Evolutionary conservation across 2,888 invertebrate species (phyloP).

Genomic region (Apoderus coryli): DNA sequence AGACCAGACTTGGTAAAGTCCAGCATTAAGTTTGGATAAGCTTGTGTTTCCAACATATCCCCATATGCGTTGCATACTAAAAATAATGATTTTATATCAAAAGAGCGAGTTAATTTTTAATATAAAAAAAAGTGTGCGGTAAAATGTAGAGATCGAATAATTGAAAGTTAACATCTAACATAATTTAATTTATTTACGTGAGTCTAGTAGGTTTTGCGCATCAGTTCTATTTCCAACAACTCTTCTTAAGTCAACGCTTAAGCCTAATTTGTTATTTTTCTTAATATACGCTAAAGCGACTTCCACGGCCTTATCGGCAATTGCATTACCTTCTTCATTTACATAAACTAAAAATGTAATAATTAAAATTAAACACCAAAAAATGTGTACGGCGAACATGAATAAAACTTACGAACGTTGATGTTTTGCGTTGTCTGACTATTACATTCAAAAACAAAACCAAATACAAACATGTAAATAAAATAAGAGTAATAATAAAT

Average conservation of each 20-base stretch:
- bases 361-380: too few relatives aligned
- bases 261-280: constrained; percentile 50
- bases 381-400: constrained; percentile 3
- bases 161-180: not conserved
- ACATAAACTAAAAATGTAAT: constrained; percentile 43
- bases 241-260: constrained; percentile 45
- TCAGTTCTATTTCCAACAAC: constrained; percentile 59
- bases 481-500: too few relatives aligned
- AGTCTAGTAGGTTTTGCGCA: constrained; percentile 52
- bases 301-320: constrained; percentile 55
- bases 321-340: constrained; percentile 58
- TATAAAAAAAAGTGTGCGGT: constrained; percentile 4
- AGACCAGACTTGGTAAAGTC: constrained; percentile 72
- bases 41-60: constrained; percentile 45
- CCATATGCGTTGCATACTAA: constrained; percentile 61
- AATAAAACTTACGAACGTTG: constrained; percentile 49
- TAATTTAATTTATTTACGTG: constrained; percentile 49
- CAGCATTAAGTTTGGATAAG: constrained; percentile 62
- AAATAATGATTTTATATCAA: constrained; percentile 25
- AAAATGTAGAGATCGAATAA: constrained; percentile 1
- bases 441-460: too few relatives aligned
- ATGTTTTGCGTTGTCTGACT: constrained; percentile 62
- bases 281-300: constrained; percentile 56
- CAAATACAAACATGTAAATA: too few relatives aligned
- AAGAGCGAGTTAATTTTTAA: constrained; percentile 34